A percentile compares a stretch with the other conserved stretches of the same genome.
Evolutionary conservation across 2,113 vertebrate genomes (phyloP).

Genomic region (Philantomba maxwellii): DNA sequence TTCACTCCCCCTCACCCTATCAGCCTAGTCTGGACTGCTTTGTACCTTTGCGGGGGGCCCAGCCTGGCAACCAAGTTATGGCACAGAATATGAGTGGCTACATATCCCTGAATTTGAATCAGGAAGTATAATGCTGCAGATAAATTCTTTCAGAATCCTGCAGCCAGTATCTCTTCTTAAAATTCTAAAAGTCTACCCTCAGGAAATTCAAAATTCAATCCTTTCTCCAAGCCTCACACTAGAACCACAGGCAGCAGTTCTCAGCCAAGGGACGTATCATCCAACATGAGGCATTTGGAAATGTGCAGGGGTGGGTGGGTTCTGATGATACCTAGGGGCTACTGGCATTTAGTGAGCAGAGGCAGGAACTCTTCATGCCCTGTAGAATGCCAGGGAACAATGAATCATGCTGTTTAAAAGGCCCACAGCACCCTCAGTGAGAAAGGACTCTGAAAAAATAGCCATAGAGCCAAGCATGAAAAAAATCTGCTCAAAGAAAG

Average conservation of each 20-base stretch:
- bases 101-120: neutral
- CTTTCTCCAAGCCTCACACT: neutral
- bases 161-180: neutral
- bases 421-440: neutral
- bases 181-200: neutral
- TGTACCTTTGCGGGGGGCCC: neutral
- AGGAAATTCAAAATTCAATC: neutral
- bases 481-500: neutral
- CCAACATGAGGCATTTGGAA: neutral
- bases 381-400: neutral
- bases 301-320: neutral
- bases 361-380: neutral
- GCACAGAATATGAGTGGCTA: neutral
- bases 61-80: neutral
- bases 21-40: neutral
- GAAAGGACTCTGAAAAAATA: neutral
- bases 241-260: neutral
- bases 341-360: neutral
- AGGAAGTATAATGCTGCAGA: neutral
- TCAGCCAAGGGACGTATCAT: neutral
- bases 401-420: neutral
- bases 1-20: neutral
- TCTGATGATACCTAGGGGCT: neutral
- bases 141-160: constrained; percentile 1
- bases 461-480: neutral